Evolutionary conservation across 2,113 vertebrate genomes (phyloP).

Genomic region (mouse (Mus musculus)): DNA sequence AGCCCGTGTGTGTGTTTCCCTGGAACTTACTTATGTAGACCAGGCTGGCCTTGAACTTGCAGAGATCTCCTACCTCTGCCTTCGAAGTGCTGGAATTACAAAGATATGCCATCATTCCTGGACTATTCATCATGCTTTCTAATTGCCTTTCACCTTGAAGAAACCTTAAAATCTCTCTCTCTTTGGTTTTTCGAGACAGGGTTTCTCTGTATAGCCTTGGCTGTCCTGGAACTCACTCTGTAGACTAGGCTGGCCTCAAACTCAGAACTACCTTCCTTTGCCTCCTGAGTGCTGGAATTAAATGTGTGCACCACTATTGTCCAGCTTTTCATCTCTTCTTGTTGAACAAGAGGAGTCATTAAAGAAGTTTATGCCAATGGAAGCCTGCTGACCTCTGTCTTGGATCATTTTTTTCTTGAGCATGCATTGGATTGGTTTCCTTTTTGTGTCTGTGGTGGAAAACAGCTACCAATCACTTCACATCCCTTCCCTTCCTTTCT

Average conservation of each 20-base stretch:
- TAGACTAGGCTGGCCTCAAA: neutral
- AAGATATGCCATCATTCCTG: neutral
- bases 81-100: neutral
- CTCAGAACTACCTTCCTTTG: neutral
- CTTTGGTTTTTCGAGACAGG: neutral
- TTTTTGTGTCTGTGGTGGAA: neutral
- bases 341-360: neutral
- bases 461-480: neutral
- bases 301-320: neutral
- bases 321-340: conserved; percentile 25
- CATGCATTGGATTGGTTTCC: neutral
- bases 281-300: neutral
- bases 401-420: neutral
- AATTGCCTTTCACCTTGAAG: neutral
- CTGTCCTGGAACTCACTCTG: neutral
- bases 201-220: neutral
- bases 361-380: neutral
- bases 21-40: neutral
- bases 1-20: neutral
- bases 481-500: neutral
- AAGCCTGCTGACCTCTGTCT: neutral
- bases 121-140: neutral
- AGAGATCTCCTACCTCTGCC: neutral
- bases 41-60: neutral
- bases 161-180: neutral